These are phyloP conservation scores for Sebastes diaconus DNA, from an alignment of 2,797 vertebrate genomes.

Conservation along the genomic window DNA sequence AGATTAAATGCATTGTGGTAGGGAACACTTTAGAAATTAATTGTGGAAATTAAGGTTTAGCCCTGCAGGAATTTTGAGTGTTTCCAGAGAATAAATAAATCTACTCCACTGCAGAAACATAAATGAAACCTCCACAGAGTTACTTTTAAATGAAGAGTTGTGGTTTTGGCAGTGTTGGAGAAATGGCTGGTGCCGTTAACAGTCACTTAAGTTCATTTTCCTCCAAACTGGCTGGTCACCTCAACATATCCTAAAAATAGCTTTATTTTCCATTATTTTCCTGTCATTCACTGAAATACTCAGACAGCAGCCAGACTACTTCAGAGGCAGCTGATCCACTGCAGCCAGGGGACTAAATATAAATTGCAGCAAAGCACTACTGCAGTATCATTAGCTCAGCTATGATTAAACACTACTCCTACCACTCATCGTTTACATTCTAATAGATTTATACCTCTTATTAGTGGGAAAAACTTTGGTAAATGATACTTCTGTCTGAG, in stretches of 20 bases:
- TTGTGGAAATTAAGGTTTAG: slow-evolving; percentile 24
- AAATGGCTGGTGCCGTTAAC: background rate
- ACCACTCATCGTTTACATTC: slow-evolving; percentile 4
- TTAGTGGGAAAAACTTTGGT: slow-evolving; percentile 10
- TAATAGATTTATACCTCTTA: background rate
- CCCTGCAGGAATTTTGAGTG: slow-evolving; percentile 1
- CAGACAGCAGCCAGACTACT: slow-evolving; percentile 3
- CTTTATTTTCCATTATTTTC: slow-evolving; percentile 13
- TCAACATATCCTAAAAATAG: slow-evolving; percentile 19
- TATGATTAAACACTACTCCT: slow-evolving; percentile 26
- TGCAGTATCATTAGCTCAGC: slow-evolving; percentile 29
- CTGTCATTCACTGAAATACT: slow-evolving; percentile 7
- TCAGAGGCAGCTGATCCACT: slow-evolving; percentile 9
- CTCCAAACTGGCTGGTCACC: background rate
- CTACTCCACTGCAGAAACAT: background rate
- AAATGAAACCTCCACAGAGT: background rate
- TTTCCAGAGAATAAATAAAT: slow-evolving; percentile 27
- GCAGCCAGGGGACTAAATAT: slow-evolving; percentile 20
- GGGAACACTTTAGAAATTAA: background rate
- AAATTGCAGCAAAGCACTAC: slow-evolving; percentile 14
- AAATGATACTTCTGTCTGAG: background rate
- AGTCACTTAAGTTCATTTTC: slow-evolving; percentile 1
- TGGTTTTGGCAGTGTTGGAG: background rate
- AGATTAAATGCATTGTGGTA: background rate
- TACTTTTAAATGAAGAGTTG: background rate